Evolutionary conservation across 35 echinoderm and acorn worm species (phyloP).

Genomic region (Stichopus chloronotus): DNA sequence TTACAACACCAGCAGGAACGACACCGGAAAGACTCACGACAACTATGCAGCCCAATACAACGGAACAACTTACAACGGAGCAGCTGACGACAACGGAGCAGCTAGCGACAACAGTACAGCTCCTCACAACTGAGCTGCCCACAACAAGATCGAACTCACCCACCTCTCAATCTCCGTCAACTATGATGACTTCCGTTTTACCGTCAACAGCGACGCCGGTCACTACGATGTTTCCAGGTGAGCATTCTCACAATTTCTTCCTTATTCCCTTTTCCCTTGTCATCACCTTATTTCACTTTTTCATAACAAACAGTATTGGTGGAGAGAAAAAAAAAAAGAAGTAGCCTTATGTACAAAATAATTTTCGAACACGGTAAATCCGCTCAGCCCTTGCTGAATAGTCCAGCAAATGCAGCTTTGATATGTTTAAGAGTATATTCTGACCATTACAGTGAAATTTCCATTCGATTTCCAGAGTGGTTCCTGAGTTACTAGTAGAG

Average conservation of each 20-base stretch:
- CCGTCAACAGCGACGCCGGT: neutral
- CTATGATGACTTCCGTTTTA: neutral
- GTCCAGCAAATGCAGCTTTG: neutral
- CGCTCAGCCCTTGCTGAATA: neutral
- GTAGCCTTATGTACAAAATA: neutral
- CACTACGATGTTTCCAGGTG: neutral
- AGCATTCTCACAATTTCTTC: neutral
- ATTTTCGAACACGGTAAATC: neutral
- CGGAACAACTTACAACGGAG: too few species aligned
- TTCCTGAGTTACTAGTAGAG: too few species aligned
- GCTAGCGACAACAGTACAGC: too few species aligned
- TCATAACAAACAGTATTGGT: neutral
- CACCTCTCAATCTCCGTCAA: neutral
- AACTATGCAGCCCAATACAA: too few species aligned
- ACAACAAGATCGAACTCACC: neutral
- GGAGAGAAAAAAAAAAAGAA: neutral
- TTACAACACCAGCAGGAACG: neutral
- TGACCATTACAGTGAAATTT: too few species aligned
- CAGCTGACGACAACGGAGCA: too few species aligned
- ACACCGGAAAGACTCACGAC: neutral
- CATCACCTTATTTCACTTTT: neutral
- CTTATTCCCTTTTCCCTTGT: neutral
- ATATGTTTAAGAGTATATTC: too few species aligned
- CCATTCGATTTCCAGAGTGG: too few species aligned
- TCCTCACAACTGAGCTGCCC: neutral